A percentile compares a stretch with the other conserved stretches of the same genome.
Evolutionary conservation across 1,140 invertebrate species (phyloP).

Genomic region (Hetaerina americana): DNA sequence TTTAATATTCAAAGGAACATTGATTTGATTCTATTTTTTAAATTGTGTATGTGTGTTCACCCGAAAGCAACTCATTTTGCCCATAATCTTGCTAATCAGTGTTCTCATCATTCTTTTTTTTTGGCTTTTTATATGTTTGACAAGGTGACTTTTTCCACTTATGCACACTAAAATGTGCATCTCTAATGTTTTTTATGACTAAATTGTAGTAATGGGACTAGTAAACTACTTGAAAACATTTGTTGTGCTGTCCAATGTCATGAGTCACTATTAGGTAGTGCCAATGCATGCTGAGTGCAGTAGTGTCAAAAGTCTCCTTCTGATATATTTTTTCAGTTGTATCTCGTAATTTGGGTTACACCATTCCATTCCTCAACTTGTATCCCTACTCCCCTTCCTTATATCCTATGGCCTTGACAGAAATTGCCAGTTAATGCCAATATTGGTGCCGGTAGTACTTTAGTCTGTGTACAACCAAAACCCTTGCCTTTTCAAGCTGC

Average conservation of each 20-base stretch:
- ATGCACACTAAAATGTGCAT: neutral
- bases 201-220: neutral
- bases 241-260: neutral
- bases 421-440: neutral
- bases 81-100: constrained; percentile 4
- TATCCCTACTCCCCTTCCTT: neutral
- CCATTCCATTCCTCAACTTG: neutral
- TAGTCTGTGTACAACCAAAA: neutral
- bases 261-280: neutral
- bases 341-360: neutral
- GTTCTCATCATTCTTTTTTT: neutral
- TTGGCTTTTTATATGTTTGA: constrained; percentile 1
- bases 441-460: neutral
- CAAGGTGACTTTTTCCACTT: constrained; percentile 6
- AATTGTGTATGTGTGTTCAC: neutral
- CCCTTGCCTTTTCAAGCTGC: neutral
- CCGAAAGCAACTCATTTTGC: neutral
- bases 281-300: neutral
- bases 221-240: neutral
- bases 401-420: neutral
- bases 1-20: neutral
- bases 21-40: no score
- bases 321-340: neutral
- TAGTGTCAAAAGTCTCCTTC: neutral
- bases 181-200: neutral